Evolutionary conservation across 2,113 vertebrate species (phyloP).

Genomic region (Alces alces): DNA sequence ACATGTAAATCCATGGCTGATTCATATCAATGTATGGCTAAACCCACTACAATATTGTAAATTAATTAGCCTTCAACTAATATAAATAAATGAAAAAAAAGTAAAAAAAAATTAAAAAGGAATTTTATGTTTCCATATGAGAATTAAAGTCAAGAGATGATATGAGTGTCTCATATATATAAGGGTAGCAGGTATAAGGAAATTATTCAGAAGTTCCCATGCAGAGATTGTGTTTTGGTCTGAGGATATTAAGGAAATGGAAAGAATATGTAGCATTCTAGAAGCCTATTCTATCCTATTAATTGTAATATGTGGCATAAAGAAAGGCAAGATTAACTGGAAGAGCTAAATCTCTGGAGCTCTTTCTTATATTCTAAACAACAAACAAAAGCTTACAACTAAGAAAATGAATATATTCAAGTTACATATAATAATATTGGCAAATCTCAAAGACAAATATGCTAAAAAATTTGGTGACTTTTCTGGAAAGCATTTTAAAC

Average conservation of each 20-base stretch:
- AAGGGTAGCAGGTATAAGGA: background rate
- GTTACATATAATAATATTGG: background rate
- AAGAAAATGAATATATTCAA: background rate
- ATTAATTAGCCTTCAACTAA: too few species aligned
- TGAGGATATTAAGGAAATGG: background rate
- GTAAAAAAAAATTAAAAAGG: background rate
- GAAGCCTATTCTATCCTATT: background rate
- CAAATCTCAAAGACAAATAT: background rate
- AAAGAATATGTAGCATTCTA: background rate
- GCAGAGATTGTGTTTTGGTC: background rate
- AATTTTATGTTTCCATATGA: background rate
- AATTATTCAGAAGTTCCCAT: background rate
- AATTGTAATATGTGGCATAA: background rate
- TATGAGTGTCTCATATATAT: background rate
- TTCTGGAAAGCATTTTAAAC: background rate
- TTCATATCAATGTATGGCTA: too few species aligned
- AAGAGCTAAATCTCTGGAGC: background rate
- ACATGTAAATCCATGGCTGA: too few species aligned
- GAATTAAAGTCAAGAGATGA: background rate
- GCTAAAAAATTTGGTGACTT: background rate
- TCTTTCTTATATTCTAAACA: background rate
- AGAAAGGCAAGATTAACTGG: background rate
- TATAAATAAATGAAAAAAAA: background rate
- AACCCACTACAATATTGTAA: too few species aligned
- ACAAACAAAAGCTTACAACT: background rate